Evolutionary conservation across 1,140 invertebrate genomes (phyloP).

Genomic region (Drosophila virilis): DNA sequence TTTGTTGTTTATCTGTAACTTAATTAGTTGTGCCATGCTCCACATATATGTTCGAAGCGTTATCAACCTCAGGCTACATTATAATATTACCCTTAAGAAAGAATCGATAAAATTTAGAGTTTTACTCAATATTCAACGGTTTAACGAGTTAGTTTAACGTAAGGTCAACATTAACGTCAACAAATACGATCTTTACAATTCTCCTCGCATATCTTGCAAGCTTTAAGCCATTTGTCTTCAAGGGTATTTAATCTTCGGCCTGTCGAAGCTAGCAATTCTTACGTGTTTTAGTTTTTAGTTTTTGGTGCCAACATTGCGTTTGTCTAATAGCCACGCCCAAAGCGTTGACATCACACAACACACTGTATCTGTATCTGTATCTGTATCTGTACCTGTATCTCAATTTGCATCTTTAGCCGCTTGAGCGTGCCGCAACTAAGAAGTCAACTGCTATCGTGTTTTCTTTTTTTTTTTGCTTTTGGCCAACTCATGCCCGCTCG

Average conservation of each 20-base stretch:
- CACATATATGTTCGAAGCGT: too few relatives aligned
- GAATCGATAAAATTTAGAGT: not conserved
- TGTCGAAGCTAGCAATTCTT: too few relatives aligned
- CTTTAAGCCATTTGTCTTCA: too few relatives aligned
- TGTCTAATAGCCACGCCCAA: conserved; percentile 23
- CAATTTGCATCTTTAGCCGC: conserved; percentile 11
- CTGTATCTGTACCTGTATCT: conserved; percentile 4
- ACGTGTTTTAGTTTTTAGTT: too few relatives aligned
- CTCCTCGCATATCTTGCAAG: too few relatives aligned
- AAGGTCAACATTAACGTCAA: conserved; percentile 10
- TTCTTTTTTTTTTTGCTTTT: conserved; percentile 6
- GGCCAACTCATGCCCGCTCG: conserved; percentile 17
- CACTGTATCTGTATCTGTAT: too few relatives aligned
- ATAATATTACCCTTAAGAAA: too few relatives aligned
- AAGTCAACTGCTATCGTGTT: conserved; percentile 34
- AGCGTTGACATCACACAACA: conserved; percentile 33
- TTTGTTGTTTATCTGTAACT: too few relatives aligned
- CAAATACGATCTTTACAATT: not conserved
- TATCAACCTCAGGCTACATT: too few relatives aligned
- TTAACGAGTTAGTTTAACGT: too few relatives aligned
- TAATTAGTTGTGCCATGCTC: too few relatives aligned
- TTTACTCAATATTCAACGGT: not conserved
- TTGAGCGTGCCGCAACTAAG: conserved; percentile 12
- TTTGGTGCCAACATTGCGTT: conserved; percentile 16
- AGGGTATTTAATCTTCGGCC: too few relatives aligned